Base-by-base conservation (phyloP, 2,113 vertebrate species). In the Odocoileus hemionus region DNA sequence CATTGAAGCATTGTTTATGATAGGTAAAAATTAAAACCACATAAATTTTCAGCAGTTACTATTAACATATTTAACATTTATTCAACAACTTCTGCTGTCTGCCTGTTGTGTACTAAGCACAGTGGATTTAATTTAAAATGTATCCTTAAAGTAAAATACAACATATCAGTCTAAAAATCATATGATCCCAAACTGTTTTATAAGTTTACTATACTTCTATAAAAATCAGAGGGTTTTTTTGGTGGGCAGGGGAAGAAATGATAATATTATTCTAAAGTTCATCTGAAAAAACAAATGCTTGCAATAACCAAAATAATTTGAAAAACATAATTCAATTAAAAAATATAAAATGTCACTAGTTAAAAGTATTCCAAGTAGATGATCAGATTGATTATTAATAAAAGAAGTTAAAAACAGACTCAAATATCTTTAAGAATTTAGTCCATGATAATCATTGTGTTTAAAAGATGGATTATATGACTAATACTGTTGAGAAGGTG, bases 211-310 rank as follows among this genome's bases (percentile, higher is more conserved):
- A 78, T 74, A 89, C 67, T 87, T 83, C 6, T 67, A 54, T 23
- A 93, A 83, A 95, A 86, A 95, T 67, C 10, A 78, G 45, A 76
- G 45, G 80, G 19, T 16, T 43, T 57, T 89, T 86, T 21, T 23
- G 30, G 43, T 23, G 4, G 1, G 1, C 50, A 1, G 13, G 14
- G 9, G 58, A 21, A 25, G 30, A 95, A 47, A 91, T 82, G 39
- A 83, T 60, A 92, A 94, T 70, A 80, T 87, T 74, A 87, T 30
- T 83, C 58, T 80, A 74, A 85, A 89, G 28, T 76, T 61, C 16
- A 95, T 57, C 28, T 84, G 74, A 11, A 76, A 93, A 93, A 93
- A 87, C 4, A 96, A 97, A 94, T 93, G 25, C 13, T 84, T 91
- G 4, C 91, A 15, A 84, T 90, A 95, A 78, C 17, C 26, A 78